Percentiles rank a stretch among this genome's conserved stretches.
Evolutionary conservation across 2,888 invertebrate genomes (phyloP).

Genomic region (Deilephila porcellus): DNA sequence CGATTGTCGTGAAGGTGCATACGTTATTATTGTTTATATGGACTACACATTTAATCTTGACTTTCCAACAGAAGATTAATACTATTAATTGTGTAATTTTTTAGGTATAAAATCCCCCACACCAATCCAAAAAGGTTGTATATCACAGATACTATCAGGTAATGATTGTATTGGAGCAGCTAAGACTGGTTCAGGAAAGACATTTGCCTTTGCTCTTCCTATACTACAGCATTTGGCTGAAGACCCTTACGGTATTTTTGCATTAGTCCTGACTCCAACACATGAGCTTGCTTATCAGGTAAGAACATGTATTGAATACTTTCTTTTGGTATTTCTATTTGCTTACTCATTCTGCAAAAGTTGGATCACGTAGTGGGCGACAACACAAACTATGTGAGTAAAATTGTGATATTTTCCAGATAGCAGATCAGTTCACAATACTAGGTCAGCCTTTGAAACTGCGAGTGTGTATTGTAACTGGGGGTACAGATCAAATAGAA

Average conservation of each 20-base stretch:
- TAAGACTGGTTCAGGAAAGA: conserved; percentile 99
- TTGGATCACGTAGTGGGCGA: background rate
- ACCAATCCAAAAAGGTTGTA: conserved; percentile 92
- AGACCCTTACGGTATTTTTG: conserved; percentile 98
- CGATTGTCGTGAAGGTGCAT: too few relatives aligned
- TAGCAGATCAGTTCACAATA: conserved; percentile 97
- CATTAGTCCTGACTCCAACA: conserved; percentile 97
- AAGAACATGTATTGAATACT: conserved; percentile 35
- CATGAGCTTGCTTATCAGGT: conserved; percentile 95
- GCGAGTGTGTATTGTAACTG: conserved; percentile 94
- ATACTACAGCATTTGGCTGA: conserved; percentile 95
- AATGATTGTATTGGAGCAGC: conserved; percentile 97
- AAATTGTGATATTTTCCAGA: conserved; percentile 79
- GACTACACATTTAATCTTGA: too few relatives aligned
- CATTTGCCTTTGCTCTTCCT: conserved; percentile 98
- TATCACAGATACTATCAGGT: conserved; percentile 90
- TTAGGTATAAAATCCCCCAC: conserved; percentile 91
- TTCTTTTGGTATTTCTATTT: too few relatives aligned
- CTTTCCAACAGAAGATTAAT: background rate
- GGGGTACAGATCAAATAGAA: conserved; percentile 96
- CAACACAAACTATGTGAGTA: background rate
- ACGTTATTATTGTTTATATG: too few relatives aligned
- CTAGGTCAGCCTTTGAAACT: conserved; percentile 95
- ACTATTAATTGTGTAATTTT: conserved; percentile 29
- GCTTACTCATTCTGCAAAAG: too few relatives aligned